Evolutionary conservation across 2,113 vertebrate species (phyloP).

Genomic region (Numida meleagris): DNA sequence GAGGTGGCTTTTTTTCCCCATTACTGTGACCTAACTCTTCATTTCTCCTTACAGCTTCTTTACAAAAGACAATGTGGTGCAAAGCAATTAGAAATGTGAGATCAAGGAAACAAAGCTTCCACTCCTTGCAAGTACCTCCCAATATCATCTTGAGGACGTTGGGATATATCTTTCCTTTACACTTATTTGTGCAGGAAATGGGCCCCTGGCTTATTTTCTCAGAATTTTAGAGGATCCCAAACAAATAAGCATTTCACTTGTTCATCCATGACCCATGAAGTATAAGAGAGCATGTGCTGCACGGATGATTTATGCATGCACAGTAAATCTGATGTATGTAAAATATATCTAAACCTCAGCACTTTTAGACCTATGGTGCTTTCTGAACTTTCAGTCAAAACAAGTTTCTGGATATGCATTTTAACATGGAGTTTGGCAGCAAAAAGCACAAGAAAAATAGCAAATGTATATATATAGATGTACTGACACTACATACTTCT

Average conservation of each 20-base stretch:
- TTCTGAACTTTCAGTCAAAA: background rate
- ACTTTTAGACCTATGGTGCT: background rate
- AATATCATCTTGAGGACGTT: background rate
- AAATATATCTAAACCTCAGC: background rate
- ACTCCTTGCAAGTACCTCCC: background rate
- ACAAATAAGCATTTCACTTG: background rate
- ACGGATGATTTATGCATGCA: background rate
- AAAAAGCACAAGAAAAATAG: background rate
- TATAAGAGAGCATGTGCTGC: background rate
- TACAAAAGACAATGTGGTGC: background rate
- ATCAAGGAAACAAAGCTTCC: background rate
- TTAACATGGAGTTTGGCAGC: background rate
- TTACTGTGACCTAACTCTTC: background rate
- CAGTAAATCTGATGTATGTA: background rate
- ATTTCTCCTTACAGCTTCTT: background rate
- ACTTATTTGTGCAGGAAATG: background rate
- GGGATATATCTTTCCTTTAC: background rate
- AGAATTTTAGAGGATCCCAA: background rate
- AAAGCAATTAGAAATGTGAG: background rate
- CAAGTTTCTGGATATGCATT: background rate
- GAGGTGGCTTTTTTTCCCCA: rapidly evolving
- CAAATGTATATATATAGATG: background rate
- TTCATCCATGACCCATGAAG: background rate
- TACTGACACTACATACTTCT: background rate
- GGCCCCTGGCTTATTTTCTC: background rate